A percentile compares a stretch with the other conserved stretches of the same genome.
These are phyloP conservation scores for Pavo muticus DNA, from an alignment of 2,113 vertebrate species.

Conservation along the genomic window DNA sequence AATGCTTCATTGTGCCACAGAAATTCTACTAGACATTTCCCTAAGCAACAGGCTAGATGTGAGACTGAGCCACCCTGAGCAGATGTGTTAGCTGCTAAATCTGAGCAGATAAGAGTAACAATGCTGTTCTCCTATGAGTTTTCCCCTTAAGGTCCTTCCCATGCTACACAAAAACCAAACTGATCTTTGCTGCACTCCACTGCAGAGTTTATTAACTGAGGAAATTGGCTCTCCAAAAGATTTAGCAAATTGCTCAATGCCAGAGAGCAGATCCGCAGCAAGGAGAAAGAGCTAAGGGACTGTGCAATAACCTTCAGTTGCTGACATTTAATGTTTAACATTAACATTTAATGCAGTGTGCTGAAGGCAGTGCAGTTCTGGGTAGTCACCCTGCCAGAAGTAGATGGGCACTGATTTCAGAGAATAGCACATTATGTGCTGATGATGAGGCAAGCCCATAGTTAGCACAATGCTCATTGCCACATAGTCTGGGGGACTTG, in stretches of 20 bases:
- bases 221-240: constrained; percentile 32
- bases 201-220: not conserved
- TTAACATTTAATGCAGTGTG: not conserved
- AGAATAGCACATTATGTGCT: not conserved
- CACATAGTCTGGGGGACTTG: accelerated
- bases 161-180: constrained; percentile 12
- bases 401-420: not conserved
- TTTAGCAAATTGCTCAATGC: constrained; percentile 23
- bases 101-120: constrained; percentile 38
- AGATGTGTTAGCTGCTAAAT: constrained; percentile 9
- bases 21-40: not conserved
- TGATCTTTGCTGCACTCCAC: not conserved
- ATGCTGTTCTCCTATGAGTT: not conserved
- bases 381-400: not conserved
- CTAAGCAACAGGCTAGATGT: not conserved
- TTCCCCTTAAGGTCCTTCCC: constrained; percentile 19
- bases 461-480: not conserved
- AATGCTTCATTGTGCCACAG: not conserved
- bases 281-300: not conserved
- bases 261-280: not conserved
- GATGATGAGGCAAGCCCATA: not conserved
- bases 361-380: not conserved
- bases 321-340: not conserved
- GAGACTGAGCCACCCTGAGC: not conserved
- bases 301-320: not conserved